A percentile compares a stretch with the other conserved stretches of the same genome.
Conservation (phyloP, 2,797 vertebrate species). For the Pogonophryne albipinna region DNA sequence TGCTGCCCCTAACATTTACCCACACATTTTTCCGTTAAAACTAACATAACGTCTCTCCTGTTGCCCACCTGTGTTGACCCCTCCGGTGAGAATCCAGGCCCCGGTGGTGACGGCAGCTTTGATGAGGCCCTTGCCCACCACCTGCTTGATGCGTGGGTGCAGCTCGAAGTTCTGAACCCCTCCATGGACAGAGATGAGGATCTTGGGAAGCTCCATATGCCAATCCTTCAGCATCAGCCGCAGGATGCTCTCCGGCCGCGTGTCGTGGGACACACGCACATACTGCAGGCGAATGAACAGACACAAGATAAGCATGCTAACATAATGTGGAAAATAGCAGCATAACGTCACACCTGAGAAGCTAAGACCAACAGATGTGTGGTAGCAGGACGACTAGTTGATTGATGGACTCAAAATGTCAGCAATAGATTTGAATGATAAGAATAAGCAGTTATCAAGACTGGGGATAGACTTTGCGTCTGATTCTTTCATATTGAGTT, state of each 20-base stretch:
- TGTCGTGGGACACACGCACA: conserved; percentile 93
- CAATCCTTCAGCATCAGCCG: conserved; percentile 97
- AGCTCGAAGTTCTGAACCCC: conserved; percentile 99
- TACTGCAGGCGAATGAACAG: conserved; percentile 83
- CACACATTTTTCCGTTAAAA: neutral
- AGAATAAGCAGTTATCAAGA: neutral
- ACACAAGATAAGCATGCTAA: conserved; percentile 3
- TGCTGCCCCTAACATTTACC: neutral
- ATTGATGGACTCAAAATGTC: no score
- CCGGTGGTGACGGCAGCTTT: conserved; percentile 99
- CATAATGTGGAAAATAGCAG: neutral
- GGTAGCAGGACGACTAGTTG: neutral
- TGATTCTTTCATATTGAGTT: neutral
- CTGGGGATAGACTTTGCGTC: neutral
- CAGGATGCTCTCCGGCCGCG: conserved; percentile 93
- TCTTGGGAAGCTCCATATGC: conserved; percentile 99
- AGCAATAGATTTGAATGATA: neutral
- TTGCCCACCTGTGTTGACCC: conserved; percentile 94
- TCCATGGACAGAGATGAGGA: conserved; percentile 98
- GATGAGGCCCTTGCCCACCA: conserved; percentile 98
- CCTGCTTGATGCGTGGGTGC: conserved; percentile 97
- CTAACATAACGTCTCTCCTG: conserved; percentile 4
- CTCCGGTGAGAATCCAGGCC: conserved; percentile 99
- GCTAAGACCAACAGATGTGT: neutral
- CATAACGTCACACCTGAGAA: neutral